Evolutionary conservation across 1,140 invertebrate genomes (phyloP).

Genomic region (Adelges cooleyi): DNA sequence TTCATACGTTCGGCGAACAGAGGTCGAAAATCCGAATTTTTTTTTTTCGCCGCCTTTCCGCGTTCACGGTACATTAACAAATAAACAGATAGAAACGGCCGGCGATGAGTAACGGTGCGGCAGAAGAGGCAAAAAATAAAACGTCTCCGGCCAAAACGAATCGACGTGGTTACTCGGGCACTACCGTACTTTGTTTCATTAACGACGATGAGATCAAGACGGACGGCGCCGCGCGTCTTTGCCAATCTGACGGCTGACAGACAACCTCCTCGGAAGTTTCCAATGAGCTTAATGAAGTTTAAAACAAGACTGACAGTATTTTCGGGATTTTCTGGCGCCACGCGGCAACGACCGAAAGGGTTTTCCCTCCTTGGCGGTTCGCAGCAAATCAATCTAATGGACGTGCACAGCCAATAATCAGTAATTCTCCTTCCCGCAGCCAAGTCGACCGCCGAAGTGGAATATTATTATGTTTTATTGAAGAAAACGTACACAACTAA

Average conservation of each 20-base stretch:
- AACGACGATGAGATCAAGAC: too few species aligned
- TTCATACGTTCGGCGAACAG: conserved; percentile 12
- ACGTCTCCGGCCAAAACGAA: not conserved
- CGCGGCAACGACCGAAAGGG: not conserved
- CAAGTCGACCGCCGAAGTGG: too few species aligned
- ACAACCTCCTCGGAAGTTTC: conserved; percentile 1
- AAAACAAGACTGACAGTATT: conserved; percentile 2
- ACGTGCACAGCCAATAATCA: too few species aligned
- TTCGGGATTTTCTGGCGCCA: conserved; percentile 4
- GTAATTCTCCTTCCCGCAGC: too few species aligned
- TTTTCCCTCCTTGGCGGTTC: too few species aligned
- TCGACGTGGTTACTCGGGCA: too few species aligned
- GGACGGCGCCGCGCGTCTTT: not conserved
- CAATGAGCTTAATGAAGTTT: conserved; percentile 14
- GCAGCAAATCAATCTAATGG: too few species aligned
- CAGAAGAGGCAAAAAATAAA: conserved; percentile 11
- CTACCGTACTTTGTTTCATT: too few species aligned
- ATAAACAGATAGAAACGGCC: not conserved
- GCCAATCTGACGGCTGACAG: conserved; percentile 18
- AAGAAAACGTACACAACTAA: too few species aligned
- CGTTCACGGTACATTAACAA: conserved; percentile 27
- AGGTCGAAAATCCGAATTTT: conserved; percentile 5
- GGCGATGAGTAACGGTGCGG: not conserved
- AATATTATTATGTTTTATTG: too few species aligned
- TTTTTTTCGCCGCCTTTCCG: not conserved